Evolutionary conservation across 92 coral and sea anemone species (phyloP).

Genomic region (Anthopleura xanthogrammica): DNA sequence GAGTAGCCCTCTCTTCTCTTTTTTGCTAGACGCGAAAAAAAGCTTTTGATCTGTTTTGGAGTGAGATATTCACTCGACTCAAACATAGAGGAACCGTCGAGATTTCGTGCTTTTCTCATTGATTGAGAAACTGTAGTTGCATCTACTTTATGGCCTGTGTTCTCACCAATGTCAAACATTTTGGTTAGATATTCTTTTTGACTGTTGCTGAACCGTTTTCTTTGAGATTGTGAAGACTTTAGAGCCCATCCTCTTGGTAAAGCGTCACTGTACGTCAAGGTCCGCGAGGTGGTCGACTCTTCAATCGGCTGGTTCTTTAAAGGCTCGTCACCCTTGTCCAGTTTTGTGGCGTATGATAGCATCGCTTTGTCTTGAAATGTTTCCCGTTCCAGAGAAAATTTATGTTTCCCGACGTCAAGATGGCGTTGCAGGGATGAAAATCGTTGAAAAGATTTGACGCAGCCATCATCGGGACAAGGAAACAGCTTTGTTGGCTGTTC

Average conservation of each 20-base stretch:
- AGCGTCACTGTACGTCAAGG: neutral
- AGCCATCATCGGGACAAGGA: slow-evolving; percentile 56
- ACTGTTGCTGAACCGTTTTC: slow-evolving; percentile 34
- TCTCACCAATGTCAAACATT: slow-evolving; percentile 40
- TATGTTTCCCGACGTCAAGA: slow-evolving; percentile 47
- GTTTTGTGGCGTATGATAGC: slow-evolving; percentile 40
- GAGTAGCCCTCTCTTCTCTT: neutral
- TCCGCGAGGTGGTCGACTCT: slow-evolving; percentile 3
- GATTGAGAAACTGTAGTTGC: slow-evolving; percentile 18
- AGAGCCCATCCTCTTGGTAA: slow-evolving; percentile 60
- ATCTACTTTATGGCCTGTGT: slow-evolving; percentile 57
- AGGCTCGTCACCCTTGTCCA: slow-evolving; percentile 26
- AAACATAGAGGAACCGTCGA: slow-evolving; percentile 26
- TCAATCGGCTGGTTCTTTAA: slow-evolving; percentile 20
- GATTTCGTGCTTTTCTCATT: slow-evolving; percentile 33
- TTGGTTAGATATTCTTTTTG: slow-evolving; percentile 54
- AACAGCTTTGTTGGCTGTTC: slow-evolving; percentile 5
- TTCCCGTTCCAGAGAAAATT: slow-evolving; percentile 53
- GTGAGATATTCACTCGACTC: neutral
- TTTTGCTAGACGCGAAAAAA: slow-evolving; percentile 14
- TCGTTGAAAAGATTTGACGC: slow-evolving; percentile 38
- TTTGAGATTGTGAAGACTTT: slow-evolving; percentile 28
- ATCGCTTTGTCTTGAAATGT: slow-evolving; percentile 55
- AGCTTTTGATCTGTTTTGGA: slow-evolving; percentile 17
- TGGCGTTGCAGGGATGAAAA: slow-evolving; percentile 48